Base-by-base conservation (phyloP, 2,888 invertebrate species). In the Craniophora ligustri region DNA sequence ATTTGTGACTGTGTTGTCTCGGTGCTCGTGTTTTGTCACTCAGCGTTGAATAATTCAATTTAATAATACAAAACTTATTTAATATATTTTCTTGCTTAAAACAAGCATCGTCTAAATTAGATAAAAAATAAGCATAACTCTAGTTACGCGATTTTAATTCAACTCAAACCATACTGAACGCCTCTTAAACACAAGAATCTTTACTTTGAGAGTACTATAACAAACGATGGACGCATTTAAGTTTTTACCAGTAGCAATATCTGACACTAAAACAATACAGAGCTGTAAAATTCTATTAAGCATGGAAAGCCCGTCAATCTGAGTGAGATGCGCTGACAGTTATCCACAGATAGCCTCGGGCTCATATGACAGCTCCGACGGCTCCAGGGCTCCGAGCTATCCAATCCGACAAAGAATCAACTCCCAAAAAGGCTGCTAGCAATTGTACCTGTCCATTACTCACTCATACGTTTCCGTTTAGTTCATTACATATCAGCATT, bases 331-430 rank as follows among this genome's bases (percentile, higher is more conserved):
- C 72, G 70, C 70, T 67, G 82, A 85, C 81, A 82, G 83, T 78
- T 78, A 81, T 82, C 84, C 83, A 85, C 81, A 78, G 82, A 85
- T 86, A 81, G 81, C 83, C 76, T 58, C 70, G 58, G 74, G 84
- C 78, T 75, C 73, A 76, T 71, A 77, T 79, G 79, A 78, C 74
- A 77, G 64, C 67, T 61, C 71, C 72, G 67, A 69, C 67, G 65
- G 60, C 65, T 67, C 74, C 62, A 69, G 70, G 55, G 59, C 63
- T 66, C 23, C 56, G 69, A 62, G 69, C 73, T 74, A 77, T 79
- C 77, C 78, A 79, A 79, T 75, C 77, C 77, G 78, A 79, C 81
- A 81, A 78, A 84, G 78, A 82, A 83, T 86, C 82, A 81, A 67
- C 79, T 75, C 76, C 72, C 76, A 75, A 75, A 76, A 81, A 78